Percentiles rank a stretch among this genome's conserved stretches.
These are phyloP conservation scores for Anser brachyrhynchus DNA, from an alignment of 2,113 vertebrate species.

Conservation along the genomic window DNA sequence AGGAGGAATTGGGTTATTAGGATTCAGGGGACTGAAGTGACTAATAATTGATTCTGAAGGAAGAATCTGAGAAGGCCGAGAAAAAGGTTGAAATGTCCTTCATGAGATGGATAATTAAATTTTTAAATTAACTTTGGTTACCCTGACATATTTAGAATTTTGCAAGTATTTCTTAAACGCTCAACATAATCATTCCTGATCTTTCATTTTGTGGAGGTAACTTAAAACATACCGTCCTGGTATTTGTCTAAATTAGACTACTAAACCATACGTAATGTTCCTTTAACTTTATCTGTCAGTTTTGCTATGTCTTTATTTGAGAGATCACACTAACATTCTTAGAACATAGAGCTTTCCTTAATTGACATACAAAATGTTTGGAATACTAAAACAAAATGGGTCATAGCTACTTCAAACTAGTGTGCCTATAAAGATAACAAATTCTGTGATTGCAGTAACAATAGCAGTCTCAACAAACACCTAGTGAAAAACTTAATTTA, in stretches of 20 bases:
- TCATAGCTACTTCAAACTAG: neutral
- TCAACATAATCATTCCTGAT: neutral
- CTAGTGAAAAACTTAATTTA: neutral
- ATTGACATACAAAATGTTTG: neutral
- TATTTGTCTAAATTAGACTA: neutral
- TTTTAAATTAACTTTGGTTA: slow-evolving; percentile 44
- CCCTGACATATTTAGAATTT: slow-evolving; percentile 17
- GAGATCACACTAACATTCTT: neutral
- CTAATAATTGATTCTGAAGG: slow-evolving; percentile 27
- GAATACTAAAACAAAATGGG: neutral
- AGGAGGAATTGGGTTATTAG: slow-evolving; percentile 48
- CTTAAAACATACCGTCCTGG: neutral
- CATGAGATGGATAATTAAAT: slow-evolving; percentile 21
- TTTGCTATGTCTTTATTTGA: neutral
- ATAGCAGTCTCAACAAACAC: neutral
- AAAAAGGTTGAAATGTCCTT: slow-evolving; percentile 51
- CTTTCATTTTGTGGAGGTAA: neutral
- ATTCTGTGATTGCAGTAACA: neutral
- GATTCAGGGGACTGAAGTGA: slow-evolving; percentile 16
- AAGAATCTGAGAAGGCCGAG: slow-evolving; percentile 5
- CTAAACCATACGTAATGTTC: neutral
- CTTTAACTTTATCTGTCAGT: neutral
- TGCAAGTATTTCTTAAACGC: neutral
- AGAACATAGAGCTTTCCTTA: neutral
- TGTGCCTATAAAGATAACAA: neutral